These are phyloP conservation scores for Helicoverpa zea DNA, from an alignment of 1,140 invertebrate species.

Conservation along the genomic window DNA sequence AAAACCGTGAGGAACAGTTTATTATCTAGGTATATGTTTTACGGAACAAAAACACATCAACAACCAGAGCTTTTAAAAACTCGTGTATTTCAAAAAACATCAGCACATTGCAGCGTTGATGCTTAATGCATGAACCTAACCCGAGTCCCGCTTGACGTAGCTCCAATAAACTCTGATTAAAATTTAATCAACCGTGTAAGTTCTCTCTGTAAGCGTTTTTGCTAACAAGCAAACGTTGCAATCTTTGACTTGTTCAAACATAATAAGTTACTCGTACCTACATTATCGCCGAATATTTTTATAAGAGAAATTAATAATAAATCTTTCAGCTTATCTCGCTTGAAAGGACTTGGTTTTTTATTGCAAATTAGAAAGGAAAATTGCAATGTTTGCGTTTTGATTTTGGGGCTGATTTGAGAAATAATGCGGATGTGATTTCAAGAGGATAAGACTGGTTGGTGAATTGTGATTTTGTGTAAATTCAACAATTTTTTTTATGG, in stretches of 20 bases:
- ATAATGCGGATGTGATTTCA: too few species aligned
- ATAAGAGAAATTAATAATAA: constrained; percentile 3
- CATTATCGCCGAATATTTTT: constrained; percentile 26
- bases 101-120: constrained; percentile 6
- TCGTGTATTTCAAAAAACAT: not conserved
- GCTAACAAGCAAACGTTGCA: constrained; percentile 46
- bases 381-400: not conserved
- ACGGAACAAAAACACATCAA: not conserved
- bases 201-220: constrained; percentile 47
- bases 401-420: not conserved
- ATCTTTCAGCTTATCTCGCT: not conserved
- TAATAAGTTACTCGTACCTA: constrained; percentile 17
- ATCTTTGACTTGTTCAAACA: constrained; percentile 39
- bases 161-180: constrained; percentile 63
- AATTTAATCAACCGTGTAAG: constrained; percentile 61
- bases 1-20: too few species aligned
- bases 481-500: too few species aligned
- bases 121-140: constrained; percentile 35
- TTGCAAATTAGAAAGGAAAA: not conserved
- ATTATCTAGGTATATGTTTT: too few species aligned
- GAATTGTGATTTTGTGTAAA: too few species aligned
- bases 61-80: not conserved
- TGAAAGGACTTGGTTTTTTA: not conserved
- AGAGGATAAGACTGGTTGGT: too few species aligned
- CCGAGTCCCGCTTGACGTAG: constrained; percentile 10